Base-by-base conservation (phyloP, 2,888 invertebrate genomes). In the Thecocarcelia acutangulata region DNA sequence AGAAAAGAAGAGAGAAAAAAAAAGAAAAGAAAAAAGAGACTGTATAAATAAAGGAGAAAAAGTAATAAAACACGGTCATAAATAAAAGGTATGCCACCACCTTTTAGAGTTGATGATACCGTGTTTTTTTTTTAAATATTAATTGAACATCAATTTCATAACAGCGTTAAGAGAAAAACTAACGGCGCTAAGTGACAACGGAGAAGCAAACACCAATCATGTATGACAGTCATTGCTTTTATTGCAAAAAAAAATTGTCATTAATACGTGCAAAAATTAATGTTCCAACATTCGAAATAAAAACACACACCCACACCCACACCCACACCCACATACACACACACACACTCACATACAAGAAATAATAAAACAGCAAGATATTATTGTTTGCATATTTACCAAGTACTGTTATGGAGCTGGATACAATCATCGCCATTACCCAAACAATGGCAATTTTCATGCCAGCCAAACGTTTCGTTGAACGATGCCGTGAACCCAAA, bases 371-470 rank as follows among this genome's bases (percentile, higher is more conserved):
- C n/a, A n/a, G 46, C 11, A 37, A 52, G 48, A 42, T 50, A 42
- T 46, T 15, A 21, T 58, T 52, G 17, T 21, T 9, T 13, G 12
- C 13, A 64, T 66, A 88, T 93, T 93, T 91, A 96, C 96, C 96
- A 89, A 96, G 92, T 83, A 96, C 94, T 64, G 96, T 96, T 86
- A 96, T 96, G 74, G 94, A 97, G 90, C 94, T 97, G 88, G 94
- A 96, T 68, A 97, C 96, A 83, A 96, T 92, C 94, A 97, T 95
- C 58, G 98, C 96, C 85, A 97, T 93, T 17, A 97, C 91, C 98
- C 98, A 98, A 24, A 97, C 98, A 54, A 97, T 92, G 1, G 96
- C 95, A 84, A 98, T 97, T 92, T 98, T 97, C 88, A 97, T 93
- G 73, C 95, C 93, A 13, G 96, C 96, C 84, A 96, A 93, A 54